Evolutionary conservation across 1,140 invertebrate genomes (phyloP).

Genomic region (Drosophila albomicans): DNA sequence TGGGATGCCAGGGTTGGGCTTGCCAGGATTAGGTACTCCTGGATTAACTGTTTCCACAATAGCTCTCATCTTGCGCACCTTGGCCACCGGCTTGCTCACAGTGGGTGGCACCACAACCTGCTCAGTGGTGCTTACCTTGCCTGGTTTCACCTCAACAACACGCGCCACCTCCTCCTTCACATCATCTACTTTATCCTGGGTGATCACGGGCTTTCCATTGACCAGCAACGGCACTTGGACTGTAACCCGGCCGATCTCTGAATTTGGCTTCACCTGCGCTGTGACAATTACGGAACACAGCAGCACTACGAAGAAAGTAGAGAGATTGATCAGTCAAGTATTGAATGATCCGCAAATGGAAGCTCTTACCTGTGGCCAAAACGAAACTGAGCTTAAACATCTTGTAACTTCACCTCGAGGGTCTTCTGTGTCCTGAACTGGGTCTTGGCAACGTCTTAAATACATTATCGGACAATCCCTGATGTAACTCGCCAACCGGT

Average conservation of each 20-base stretch:
- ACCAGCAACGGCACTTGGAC: slow-evolving; percentile 74
- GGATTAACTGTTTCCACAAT: slow-evolving; percentile 24
- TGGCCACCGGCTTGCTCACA: slow-evolving; percentile 24
- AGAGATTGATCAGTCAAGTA: not conserved
- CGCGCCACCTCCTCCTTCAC: slow-evolving; percentile 52
- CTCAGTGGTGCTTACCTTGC: slow-evolving; percentile 35
- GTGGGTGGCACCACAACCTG: slow-evolving; percentile 48
- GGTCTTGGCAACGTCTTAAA: slow-evolving; percentile 44
- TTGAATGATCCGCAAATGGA: not conserved
- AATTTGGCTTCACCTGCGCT: slow-evolving; percentile 73
- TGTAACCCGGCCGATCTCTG: slow-evolving; percentile 73
- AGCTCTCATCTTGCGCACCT: slow-evolving; percentile 46
- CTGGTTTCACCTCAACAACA: slow-evolving; percentile 61
- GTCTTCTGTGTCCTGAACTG: slow-evolving; percentile 63
- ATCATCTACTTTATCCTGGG: slow-evolving; percentile 26
- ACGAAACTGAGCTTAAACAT: slow-evolving; percentile 60
- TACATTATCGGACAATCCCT: slow-evolving; percentile 27
- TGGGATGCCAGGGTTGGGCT: slow-evolving; percentile 20
- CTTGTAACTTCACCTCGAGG: slow-evolving; percentile 43
- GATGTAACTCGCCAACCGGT: slow-evolving; percentile 24
- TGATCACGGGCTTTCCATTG: slow-evolving; percentile 67
- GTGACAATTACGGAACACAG: slow-evolving; percentile 53
- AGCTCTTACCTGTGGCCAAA: slow-evolving; percentile 63
- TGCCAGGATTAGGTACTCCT: not conserved
- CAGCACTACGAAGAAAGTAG: slow-evolving; percentile 54